A percentile compares a stretch with the other conserved stretches of the same genome.
Conservation (phyloP, 2,113 vertebrate genomes). For the Mesembrinibis cayennensis region DNA sequence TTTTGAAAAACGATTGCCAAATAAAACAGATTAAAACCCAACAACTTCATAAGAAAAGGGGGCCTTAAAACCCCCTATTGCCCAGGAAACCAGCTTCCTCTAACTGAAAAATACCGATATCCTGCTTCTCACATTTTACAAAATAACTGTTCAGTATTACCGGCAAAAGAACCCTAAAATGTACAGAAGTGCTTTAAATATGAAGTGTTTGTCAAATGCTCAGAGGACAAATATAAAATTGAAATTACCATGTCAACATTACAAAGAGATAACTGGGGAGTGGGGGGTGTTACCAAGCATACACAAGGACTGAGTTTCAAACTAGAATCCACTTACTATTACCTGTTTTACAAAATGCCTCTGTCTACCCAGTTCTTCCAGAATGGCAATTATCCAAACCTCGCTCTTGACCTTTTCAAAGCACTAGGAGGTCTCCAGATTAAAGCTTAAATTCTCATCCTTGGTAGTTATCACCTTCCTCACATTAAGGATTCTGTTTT, state of each 20-base stretch:
- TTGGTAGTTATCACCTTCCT: background rate
- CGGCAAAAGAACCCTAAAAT: background rate
- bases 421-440: background rate
- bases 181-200: background rate
- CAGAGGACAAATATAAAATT: background rate
- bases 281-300: accelerated
- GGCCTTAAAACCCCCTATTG: background rate
- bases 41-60: background rate
- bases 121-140: background rate
- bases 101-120: background rate
- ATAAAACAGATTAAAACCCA: background rate
- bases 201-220: background rate
- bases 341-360: background rate
- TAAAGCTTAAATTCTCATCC: background rate
- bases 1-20: background rate
- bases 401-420: background rate
- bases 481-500: background rate
- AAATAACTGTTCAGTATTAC: background rate
- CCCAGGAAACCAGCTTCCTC: background rate
- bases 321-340: background rate
- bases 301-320: background rate
- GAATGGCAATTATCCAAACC: background rate
- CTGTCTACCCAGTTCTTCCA: background rate
- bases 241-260: background rate
- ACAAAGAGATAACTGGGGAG: background rate